Percentiles rank a stretch among this genome's conserved stretches.
These are phyloP conservation scores for Mobula hypostoma DNA, from an alignment of 2,113 vertebrate genomes.

Conservation along the genomic window DNA sequence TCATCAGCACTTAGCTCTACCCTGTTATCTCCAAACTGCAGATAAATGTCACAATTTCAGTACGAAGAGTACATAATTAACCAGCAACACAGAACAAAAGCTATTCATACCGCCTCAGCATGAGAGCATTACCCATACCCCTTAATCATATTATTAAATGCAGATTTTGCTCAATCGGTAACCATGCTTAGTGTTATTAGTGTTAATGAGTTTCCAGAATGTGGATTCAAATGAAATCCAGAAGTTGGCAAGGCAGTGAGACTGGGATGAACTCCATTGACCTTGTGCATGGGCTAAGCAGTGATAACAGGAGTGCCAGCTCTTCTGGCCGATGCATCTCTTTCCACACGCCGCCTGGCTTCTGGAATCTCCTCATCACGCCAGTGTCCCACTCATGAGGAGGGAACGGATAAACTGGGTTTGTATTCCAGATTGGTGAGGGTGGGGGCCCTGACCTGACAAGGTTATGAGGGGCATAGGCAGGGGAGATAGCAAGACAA, in stretches of 20 bases:
- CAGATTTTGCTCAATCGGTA: background rate
- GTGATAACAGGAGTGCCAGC: background rate
- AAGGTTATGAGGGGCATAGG: too few species aligned
- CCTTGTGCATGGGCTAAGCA: background rate
- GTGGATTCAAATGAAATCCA: background rate
- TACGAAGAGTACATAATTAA: background rate
- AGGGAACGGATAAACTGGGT: too few species aligned
- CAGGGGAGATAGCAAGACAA: too few species aligned
- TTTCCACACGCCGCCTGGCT: too few species aligned
- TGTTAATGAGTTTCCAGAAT: slow-evolving; percentile 20
- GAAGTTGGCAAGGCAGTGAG: background rate
- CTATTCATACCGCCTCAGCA: background rate
- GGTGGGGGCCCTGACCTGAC: too few species aligned
- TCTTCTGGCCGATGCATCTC: background rate
- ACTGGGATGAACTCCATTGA: background rate
- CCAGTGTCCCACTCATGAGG: too few species aligned
- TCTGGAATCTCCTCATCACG: too few species aligned
- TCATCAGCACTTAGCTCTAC: background rate
- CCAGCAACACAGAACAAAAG: slow-evolving; percentile 23
- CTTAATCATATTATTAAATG: slow-evolving; percentile 31
- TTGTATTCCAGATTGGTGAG: too few species aligned
- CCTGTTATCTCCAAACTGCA: slow-evolving; percentile 18
- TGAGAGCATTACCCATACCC: background rate
- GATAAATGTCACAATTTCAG: slow-evolving; percentile 34
- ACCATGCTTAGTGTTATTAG: background rate